Conservation (phyloP, 2,888 invertebrate genomes). For the Emmelina monodactyla region DNA sequence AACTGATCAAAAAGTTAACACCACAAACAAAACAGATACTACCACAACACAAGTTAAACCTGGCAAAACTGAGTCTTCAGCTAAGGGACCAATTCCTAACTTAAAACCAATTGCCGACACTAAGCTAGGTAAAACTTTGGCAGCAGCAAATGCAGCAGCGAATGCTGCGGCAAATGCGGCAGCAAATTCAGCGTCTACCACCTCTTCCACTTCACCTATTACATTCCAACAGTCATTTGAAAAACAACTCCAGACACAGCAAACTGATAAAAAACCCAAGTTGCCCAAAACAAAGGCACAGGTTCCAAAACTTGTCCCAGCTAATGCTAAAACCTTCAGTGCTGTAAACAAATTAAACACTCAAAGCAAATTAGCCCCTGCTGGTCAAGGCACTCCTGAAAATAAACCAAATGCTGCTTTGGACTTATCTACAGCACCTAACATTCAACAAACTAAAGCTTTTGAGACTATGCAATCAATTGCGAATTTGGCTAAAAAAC, state of each 20-base stretch:
- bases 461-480: conserved; percentile 63
- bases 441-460: conserved; percentile 49
- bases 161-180: no score
- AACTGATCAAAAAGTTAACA: conserved; percentile 24
- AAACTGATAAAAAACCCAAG: conserved; percentile 52
- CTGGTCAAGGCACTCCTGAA: conserved; percentile 23
- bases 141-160: no score
- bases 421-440: conserved; percentile 56
- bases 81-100: conserved; percentile 58
- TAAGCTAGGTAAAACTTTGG: conserved; percentile 49
- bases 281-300: conserved; percentile 50
- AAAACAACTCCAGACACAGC: conserved; percentile 48
- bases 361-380: conserved; percentile 26
- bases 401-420: conserved; percentile 47
- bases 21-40: conserved; percentile 27
- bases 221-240: conserved; percentile 64
- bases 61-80: conserved; percentile 39
- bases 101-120: conserved; percentile 60
- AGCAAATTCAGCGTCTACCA: conserved; percentile 41
- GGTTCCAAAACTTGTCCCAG: conserved; percentile 54
- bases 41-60: conserved; percentile 24
- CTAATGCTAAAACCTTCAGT: conserved; percentile 45
- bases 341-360: conserved; percentile 39
- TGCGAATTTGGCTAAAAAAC: conserved; percentile 58
- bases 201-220: conserved; percentile 52